Percentiles rank a stretch among this genome's conserved stretches.
Conservation (phyloP, 2,888 invertebrate genomes). For the Erynnis tages region DNA sequence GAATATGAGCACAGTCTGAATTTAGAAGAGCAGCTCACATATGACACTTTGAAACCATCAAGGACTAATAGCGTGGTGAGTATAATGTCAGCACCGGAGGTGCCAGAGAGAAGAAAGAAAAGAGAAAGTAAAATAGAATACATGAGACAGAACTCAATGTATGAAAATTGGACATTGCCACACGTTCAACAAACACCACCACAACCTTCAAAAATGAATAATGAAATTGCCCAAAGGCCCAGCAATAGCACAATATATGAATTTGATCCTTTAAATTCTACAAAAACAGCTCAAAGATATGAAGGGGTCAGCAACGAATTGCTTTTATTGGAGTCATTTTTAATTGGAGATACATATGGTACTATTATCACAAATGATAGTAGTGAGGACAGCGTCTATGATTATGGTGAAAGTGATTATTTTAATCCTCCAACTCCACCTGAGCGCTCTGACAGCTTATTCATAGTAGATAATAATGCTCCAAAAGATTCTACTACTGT, state of each 20-base stretch:
- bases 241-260: slow-evolving; percentile 86
- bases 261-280: slow-evolving; percentile 84
- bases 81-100: slow-evolving; percentile 53
- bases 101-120: slow-evolving; percentile 58
- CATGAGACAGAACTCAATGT: slow-evolving; percentile 63
- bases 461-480: slow-evolving; percentile 52
- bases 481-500: slow-evolving; percentile 40
- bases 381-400: slow-evolving; percentile 56
- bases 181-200: no score
- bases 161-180: slow-evolving; percentile 68
- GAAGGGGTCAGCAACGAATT: slow-evolving; percentile 82
- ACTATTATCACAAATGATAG: slow-evolving; percentile 75
- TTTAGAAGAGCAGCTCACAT: slow-evolving; percentile 52
- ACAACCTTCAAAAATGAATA: slow-evolving; percentile 34
- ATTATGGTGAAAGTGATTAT: slow-evolving; percentile 64
- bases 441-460: slow-evolving; percentile 84
- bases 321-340: slow-evolving; percentile 83
- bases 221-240: slow-evolving; percentile 42
- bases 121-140: slow-evolving; percentile 47
- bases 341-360: slow-evolving; percentile 86
- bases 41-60: slow-evolving; percentile 65
- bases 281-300: slow-evolving; percentile 49
- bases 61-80: slow-evolving; percentile 59
- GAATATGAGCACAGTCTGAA: slow-evolving; percentile 46
- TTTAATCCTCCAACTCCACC: slow-evolving; percentile 83